Evolutionary conservation across 2,797 vertebrate species (phyloP).

Genomic region (Gobionotothen gibberifrons): DNA sequence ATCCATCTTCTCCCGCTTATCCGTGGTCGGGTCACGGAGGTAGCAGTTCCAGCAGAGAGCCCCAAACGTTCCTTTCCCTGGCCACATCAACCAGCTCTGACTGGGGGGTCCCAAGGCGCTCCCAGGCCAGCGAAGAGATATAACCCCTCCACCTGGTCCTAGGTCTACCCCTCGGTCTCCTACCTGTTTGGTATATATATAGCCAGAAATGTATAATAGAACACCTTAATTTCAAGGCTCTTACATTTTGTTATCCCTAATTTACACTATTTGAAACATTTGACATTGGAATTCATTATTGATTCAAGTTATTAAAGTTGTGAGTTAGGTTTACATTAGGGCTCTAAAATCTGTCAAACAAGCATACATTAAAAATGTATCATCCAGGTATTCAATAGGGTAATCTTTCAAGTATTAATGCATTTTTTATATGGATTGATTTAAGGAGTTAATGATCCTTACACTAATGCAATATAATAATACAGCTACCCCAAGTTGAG

Average conservation of each 20-base stretch:
- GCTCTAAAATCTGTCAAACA: neutral
- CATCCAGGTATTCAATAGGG: neutral
- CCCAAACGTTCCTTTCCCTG: no score
- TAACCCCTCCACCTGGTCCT: no score
- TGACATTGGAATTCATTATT: neutral
- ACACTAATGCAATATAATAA: neutral
- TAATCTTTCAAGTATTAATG: neutral
- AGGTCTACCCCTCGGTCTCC: no score
- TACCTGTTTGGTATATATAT: neutral
- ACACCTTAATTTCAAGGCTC: neutral
- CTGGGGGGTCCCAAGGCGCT: no score
- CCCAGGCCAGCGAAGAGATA: no score
- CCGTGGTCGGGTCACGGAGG: no score
- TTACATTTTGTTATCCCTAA: neutral
- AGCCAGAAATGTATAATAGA: neutral
- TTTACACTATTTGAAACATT: slow-evolving; percentile 1
- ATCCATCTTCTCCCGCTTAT: no score
- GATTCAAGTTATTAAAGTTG: neutral
- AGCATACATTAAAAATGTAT: neutral
- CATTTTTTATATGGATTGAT: accelerated
- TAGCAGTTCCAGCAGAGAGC: no score
- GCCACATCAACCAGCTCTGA: no score
- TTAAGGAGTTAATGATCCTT: neutral
- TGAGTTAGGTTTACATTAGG: neutral
- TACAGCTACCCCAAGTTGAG: neutral